Conservation (phyloP, 2,888 invertebrate genomes). For the Geotrupes spiniger region DNA sequence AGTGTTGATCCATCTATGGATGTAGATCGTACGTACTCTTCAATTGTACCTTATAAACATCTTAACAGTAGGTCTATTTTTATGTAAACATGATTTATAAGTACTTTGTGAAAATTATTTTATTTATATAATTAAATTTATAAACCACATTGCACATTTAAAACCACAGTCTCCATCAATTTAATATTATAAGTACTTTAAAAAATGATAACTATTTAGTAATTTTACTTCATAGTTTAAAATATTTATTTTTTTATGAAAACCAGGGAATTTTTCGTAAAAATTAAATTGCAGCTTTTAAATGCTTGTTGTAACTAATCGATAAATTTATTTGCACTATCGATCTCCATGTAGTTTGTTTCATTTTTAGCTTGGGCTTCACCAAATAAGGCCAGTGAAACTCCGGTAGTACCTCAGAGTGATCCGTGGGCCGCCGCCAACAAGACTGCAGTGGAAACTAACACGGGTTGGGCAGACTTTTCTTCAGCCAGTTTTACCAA, state of each 20-base stretch:
- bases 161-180: no score
- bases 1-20: slow-evolving; percentile 49
- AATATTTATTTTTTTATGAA: no score
- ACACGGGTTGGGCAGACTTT: slow-evolving; percentile 51
- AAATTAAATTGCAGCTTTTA: no score
- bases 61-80: no score
- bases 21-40: slow-evolving; percentile 49
- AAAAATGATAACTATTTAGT: no score
- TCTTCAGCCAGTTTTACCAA: slow-evolving; percentile 37
- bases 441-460: slow-evolving; percentile 20
- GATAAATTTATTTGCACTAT: no score
- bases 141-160: no score
- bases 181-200: no score
- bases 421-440: slow-evolving; percentile 40
- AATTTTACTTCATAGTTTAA: no score
- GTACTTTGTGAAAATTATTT: neutral
- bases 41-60: neutral
- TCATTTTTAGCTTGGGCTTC: slow-evolving; percentile 44
- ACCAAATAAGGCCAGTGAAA: slow-evolving; percentile 32
- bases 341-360: neutral
- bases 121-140: no score
- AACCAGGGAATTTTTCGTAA: no score
- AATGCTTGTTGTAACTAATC: no score
- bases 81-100: neutral
- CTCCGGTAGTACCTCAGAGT: slow-evolving; percentile 22